Conservation (phyloP, 2,888 invertebrate species). For the Leptinotarsa juncta region DNA sequence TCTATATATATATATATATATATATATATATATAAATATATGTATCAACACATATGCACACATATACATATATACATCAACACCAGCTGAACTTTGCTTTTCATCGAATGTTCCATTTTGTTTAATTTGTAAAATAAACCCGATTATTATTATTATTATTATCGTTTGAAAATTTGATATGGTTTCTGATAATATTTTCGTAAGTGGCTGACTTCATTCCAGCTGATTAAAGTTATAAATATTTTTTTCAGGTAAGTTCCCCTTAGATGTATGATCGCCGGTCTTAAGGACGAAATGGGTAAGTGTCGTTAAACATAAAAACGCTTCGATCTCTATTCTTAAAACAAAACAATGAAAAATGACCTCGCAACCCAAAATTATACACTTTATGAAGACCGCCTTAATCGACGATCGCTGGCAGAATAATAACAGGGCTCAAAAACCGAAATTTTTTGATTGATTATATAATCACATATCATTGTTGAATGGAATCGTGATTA, state of each 20-base stretch:
- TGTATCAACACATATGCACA: too few relatives aligned
- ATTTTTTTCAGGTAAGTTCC: conserved; percentile 21
- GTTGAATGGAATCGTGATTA: background rate
- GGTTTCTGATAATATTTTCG: too few relatives aligned
- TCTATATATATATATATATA: too few relatives aligned
- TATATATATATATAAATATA: too few relatives aligned
- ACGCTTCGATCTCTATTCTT: background rate
- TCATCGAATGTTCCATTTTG: too few relatives aligned
- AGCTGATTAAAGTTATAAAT: background rate
- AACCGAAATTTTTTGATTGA: conserved; percentile 29
- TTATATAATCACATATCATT: conserved; percentile 30
- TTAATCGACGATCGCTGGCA: background rate
- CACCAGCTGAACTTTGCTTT: too few relatives aligned
- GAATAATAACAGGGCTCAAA: conserved; percentile 29
- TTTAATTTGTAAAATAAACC: too few relatives aligned
- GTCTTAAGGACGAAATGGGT: background rate
- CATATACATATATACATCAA: too few relatives aligned
- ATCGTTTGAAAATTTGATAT: too few relatives aligned
- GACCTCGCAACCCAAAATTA: conserved; percentile 20
- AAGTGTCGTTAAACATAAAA: background rate
- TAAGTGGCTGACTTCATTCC: too few relatives aligned
- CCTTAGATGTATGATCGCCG: background rate
- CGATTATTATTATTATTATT: too few relatives aligned
- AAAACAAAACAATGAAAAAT: conserved; percentile 11
- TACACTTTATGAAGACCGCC: conserved; percentile 24